phyloP scores from a whole-genome alignment of 2,797 vertebrate species.

The Lagorchestes hirsutus region DNA sequence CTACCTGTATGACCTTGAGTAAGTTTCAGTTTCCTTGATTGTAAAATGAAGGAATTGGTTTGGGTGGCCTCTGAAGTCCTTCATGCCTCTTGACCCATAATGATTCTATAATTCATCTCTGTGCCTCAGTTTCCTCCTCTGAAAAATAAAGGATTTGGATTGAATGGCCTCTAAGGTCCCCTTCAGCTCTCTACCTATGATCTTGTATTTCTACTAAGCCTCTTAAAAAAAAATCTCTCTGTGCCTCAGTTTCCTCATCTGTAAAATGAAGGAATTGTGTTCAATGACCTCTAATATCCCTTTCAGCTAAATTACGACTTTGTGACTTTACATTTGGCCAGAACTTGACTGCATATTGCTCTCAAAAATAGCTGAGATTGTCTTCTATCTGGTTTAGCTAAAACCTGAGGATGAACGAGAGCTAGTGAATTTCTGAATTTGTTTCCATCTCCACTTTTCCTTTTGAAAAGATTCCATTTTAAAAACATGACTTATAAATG shows the following conservation, averaged over 20 bases:
- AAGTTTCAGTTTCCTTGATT: no score
- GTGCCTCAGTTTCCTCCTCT: no score
- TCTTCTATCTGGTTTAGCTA: not conserved
- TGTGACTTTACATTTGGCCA: not conserved
- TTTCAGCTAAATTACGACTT: not conserved
- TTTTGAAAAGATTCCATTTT: not conserved
- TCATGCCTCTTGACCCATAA: no score
- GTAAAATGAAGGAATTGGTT: no score
- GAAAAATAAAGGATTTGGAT: no score
- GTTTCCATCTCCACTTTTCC: not conserved
- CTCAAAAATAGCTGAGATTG: not conserved
- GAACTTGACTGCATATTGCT: not conserved
- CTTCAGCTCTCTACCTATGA: not conserved
- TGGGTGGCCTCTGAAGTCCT: no score
- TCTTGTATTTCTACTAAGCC: no score
- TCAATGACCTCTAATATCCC: not conserved
- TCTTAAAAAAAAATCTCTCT: no score
- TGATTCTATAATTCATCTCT: no score
- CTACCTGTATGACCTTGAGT: no score
- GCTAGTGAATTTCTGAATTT: not conserved
- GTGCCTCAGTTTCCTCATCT: no score
- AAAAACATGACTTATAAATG: not conserved
- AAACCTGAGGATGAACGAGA: not conserved
- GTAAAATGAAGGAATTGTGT: no score
- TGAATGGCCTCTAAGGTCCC: not conserved